Percentiles rank a stretch among this genome's conserved stretches.
Evolutionary conservation across 2,797 vertebrate genomes (phyloP).

Genomic region (Sphenodon punctatus): DNA sequence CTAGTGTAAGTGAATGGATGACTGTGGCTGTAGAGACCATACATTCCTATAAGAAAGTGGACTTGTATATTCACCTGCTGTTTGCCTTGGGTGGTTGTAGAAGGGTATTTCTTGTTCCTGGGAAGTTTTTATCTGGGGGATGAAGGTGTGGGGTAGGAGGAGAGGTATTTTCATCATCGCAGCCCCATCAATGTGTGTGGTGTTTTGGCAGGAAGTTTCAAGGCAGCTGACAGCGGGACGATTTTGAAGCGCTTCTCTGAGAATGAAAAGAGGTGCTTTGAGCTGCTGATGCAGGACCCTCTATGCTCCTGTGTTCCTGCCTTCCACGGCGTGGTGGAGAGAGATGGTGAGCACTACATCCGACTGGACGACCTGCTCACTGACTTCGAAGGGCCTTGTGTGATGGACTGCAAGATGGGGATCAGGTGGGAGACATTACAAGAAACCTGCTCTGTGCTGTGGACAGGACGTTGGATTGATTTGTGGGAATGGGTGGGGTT

Average conservation of each 20-base stretch:
- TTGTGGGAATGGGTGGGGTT: background rate
- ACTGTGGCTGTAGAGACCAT: too few species aligned
- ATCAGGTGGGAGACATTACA: constrained; percentile 82
- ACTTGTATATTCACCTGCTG: background rate
- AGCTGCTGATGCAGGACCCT: constrained; percentile 83
- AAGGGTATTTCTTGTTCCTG: background rate
- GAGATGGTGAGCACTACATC: constrained; percentile 91
- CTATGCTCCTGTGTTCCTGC: constrained; percentile 86
- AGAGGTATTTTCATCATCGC: background rate
- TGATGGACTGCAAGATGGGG: constrained; percentile 99
- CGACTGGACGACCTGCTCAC: constrained; percentile 92
- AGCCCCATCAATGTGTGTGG: background rate
- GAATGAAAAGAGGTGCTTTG: constrained; percentile 91
- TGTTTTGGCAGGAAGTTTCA: constrained; percentile 88
- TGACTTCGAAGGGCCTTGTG: constrained; percentile 89
- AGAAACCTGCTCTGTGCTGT: background rate
- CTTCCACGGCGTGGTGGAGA: constrained; percentile 91
- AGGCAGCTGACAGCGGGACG: constrained; percentile 91
- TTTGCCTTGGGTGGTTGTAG: constrained; percentile 11
- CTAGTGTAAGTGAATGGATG: too few species aligned
- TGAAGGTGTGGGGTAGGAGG: background rate
- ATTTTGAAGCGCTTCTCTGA: constrained; percentile 95
- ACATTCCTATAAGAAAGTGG: constrained; percentile 22
- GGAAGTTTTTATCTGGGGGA: background rate
- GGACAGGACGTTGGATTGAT: background rate